phyloP scores from a whole-genome alignment of 1,140 invertebrate genomes.

The Trachymyrmex cornetzi region DNA sequence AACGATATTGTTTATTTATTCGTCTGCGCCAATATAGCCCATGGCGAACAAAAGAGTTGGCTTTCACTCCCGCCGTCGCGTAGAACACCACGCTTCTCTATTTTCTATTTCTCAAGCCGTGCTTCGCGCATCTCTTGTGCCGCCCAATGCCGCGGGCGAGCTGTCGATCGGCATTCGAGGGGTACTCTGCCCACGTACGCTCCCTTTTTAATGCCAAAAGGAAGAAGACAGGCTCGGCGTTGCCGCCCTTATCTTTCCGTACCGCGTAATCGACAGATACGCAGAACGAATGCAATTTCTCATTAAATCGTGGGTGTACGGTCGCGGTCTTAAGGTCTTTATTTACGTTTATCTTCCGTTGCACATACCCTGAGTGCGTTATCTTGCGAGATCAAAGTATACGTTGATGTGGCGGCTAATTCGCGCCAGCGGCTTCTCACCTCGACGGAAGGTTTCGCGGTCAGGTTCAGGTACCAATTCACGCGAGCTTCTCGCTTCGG shows the following conservation, averaged over 20 bases:
- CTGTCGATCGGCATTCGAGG: slow-evolving; percentile 35
- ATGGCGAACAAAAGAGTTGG: slow-evolving; percentile 46
- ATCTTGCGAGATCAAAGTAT: slow-evolving; percentile 59
- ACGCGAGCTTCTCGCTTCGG: slow-evolving; percentile 38
- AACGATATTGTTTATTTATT: slow-evolving; percentile 36
- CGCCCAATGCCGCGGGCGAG: slow-evolving; percentile 53
- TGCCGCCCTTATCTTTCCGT: slow-evolving; percentile 47
- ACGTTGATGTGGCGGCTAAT: slow-evolving; percentile 52
- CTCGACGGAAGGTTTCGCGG: slow-evolving; percentile 51
- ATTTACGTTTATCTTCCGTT: slow-evolving; percentile 60
- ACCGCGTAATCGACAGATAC: slow-evolving; percentile 27
- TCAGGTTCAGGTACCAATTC: slow-evolving; percentile 59
- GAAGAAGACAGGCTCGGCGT: background rate
- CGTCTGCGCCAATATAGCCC: slow-evolving; percentile 7
- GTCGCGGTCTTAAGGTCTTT: slow-evolving; percentile 42
- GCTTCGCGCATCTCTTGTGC: slow-evolving; percentile 21
- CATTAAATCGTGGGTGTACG: slow-evolving; percentile 30
- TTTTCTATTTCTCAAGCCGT: slow-evolving; percentile 64
- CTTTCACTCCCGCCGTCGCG: slow-evolving; percentile 66
- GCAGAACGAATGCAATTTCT: slow-evolving; percentile 28
- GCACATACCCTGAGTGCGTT: slow-evolving; percentile 14
- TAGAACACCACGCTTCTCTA: slow-evolving; percentile 23
- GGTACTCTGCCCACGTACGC: background rate
- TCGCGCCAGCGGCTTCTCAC: slow-evolving; percentile 35
- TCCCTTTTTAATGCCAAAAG: background rate